Conservation (phyloP, 2,113 vertebrate genomes). For the Bufo bufo region DNA sequence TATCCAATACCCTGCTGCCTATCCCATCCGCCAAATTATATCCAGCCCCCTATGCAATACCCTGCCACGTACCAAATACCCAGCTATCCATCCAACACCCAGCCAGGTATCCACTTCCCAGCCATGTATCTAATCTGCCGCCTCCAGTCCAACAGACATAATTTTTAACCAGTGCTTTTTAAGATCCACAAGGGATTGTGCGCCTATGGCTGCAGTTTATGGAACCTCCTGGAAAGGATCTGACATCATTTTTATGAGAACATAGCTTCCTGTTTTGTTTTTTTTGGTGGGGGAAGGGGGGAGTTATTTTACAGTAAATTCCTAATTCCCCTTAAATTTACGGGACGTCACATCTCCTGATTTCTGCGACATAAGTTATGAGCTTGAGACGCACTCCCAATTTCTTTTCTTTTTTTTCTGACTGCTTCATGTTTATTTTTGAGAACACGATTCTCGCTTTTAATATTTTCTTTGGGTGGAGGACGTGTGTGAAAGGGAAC, state of each 20-base stretch:
- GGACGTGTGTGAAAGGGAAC: constrained; percentile 47
- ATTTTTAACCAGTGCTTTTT: too few species aligned
- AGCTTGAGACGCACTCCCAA: not conserved
- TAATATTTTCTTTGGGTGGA: constrained; percentile 52
- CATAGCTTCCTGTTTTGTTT: not conserved
- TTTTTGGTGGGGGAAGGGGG: not conserved
- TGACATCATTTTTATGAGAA: not conserved
- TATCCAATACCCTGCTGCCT: too few species aligned
- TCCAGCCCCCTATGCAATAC: too few species aligned
- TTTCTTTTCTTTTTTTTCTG: not conserved
- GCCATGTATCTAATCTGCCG: too few species aligned
- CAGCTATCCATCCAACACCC: too few species aligned
- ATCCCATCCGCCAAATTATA: too few species aligned
- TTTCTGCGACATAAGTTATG: not conserved
- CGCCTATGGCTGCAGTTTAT: not conserved
- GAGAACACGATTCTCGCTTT: constrained; percentile 47
- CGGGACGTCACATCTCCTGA: not conserved
- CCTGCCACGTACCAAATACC: too few species aligned
- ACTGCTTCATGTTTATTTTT: constrained; percentile 46
- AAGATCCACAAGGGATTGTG: not conserved
- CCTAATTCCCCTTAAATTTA: not conserved
- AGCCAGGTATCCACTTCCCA: too few species aligned
- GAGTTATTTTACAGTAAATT: not conserved
- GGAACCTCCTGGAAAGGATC: not conserved
- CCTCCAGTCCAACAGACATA: too few species aligned